Conservation (phyloP, 2,888 invertebrate species). For the Emesis russula region DNA sequence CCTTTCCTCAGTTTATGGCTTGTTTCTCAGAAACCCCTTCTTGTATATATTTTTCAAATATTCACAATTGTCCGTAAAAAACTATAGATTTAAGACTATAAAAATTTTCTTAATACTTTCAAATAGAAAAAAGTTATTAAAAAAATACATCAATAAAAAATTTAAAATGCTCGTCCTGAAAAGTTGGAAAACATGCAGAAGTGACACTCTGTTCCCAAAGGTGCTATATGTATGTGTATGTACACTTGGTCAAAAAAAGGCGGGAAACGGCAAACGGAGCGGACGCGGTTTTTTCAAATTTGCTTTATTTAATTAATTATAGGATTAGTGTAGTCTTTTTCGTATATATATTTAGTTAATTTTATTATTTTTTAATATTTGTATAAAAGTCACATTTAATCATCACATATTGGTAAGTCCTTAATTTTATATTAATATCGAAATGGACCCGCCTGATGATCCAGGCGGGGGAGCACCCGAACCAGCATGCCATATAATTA, state of each 20-base stretch:
- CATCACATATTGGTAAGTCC: not conserved
- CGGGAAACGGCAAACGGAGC: not conserved
- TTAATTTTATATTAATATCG: not conserved
- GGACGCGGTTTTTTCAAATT: slow-evolving; percentile 6
- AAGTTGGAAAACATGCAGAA: too few species aligned
- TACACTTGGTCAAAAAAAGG: not conserved
- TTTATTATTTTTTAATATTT: not conserved
- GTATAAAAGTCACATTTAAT: not conserved
- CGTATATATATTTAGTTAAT: not conserved
- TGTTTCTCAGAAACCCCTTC: too few species aligned
- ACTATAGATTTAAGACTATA: too few species aligned
- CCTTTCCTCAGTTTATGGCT: too few species aligned
- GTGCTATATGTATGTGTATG: too few species aligned
- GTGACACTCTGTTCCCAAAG: too few species aligned
- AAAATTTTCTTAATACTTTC: too few species aligned
- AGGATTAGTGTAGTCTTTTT: not conserved
- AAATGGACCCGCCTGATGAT: not conserved
- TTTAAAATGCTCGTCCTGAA: too few species aligned
- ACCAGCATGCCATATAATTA: not conserved
- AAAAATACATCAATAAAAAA: too few species aligned
- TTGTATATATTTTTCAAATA: too few species aligned
- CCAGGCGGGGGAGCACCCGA: not conserved
- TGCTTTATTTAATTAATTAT: not conserved
- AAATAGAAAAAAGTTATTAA: too few species aligned
- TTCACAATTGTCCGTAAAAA: too few species aligned